Base-by-base conservation (phyloP, 2,888 invertebrate species). In the Acanthococcus lagerstroemiae region DNA sequence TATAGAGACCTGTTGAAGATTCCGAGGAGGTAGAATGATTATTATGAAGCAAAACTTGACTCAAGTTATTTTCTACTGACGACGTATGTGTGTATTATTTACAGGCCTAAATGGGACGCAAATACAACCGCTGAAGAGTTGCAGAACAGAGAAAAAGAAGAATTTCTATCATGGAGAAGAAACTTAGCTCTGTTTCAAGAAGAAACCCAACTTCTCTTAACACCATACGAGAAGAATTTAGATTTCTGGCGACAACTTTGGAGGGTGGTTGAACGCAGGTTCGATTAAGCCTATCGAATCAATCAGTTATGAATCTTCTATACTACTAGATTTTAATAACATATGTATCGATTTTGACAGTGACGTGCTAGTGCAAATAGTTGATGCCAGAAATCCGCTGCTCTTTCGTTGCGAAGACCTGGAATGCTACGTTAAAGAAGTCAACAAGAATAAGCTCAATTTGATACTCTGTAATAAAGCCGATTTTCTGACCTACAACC, bases 191-290 rank as follows among this genome's bases (percentile, higher is more conserved):
- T 83, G 25, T 75, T 93, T 17, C 90, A 88, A 76, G 88, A 90
- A 71, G 80, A 84, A 17, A 84, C 94, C 52, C 86, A 85, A 0
- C 80, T 96, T 2, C 80, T 90, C 0, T 77, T 99, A 69, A 99
- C 99, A 0, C 99, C 99, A 0, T 99, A 94, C 77, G 99, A 99
- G 74, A 89, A 93, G 73, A 99, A 99, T 78, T 76, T 97, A 21
- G 95, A 99, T 75, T 90, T 99, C 72, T 99, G 99, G 99, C 83
- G 95, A 55, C 99, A 99, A 75, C 76, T 99, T 30, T 99, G 99
- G 99, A 83, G 97, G 71, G 97, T 99, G 0, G 84, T 99, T n/a
- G 99, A 99, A 76, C 84, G 90, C 71, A 83, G 81, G 75, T 75
- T 67, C 22, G 58, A 37, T 54, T 9, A 45, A 25, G 9, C 7